phyloP scores from a whole-genome alignment of 23 tunicate species.

The Ascidia mentula region DNA sequence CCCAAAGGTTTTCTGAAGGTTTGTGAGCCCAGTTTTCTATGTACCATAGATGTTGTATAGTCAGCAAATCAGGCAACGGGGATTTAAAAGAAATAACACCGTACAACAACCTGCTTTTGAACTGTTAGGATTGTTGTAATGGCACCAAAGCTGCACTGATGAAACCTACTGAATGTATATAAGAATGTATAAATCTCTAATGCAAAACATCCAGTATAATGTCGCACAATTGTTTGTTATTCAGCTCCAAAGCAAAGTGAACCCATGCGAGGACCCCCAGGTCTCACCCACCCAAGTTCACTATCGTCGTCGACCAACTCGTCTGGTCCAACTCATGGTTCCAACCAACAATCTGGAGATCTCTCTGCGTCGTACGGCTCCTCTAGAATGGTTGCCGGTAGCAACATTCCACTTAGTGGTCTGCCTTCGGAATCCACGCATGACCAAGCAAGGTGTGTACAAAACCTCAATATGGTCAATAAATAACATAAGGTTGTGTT shows the following conservation, averaged over 20 bases:
- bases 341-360: constrained; percentile 16
- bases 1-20: constrained; percentile 29
- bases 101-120: no score
- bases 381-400: constrained; percentile 10
- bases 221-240: no score
- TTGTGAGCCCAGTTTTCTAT: no score
- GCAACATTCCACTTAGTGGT: constrained; percentile 33
- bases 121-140: no score
- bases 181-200: no score
- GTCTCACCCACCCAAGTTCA: constrained; percentile 47
- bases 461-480: no score
- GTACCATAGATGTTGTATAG: no score
- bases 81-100: no score
- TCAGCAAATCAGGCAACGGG: no score
- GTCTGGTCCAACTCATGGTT: constrained; percentile 5
- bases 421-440: constrained; percentile 27
- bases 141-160: no score
- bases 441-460: constrained; percentile 4
- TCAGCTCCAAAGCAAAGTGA: constrained; percentile 34
- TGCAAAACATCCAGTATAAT: background rate
- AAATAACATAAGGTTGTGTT: background rate
- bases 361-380: constrained; percentile 43
- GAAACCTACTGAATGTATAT: no score
- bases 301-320: constrained; percentile 30
- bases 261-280: constrained; percentile 57